Conservation (phyloP, 30 jellyfish, hydroid and myxozoan genomes). For the Pseudorhiza aurosa region DNA sequence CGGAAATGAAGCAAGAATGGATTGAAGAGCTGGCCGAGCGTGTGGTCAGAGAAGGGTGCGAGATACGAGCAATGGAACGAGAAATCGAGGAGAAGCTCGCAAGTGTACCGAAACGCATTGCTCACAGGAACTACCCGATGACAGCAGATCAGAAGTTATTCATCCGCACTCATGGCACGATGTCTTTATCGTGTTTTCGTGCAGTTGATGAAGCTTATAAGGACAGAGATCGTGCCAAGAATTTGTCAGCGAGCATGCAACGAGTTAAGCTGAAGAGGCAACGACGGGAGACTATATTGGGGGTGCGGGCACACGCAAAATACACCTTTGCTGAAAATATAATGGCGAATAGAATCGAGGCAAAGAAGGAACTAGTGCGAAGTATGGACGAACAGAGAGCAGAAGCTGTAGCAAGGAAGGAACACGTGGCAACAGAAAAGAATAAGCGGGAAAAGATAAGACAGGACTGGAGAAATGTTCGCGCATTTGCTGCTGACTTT, state of each 20-base stretch:
- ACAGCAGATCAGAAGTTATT: slow-evolving; percentile 70
- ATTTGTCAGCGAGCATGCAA: slow-evolving; percentile 1
- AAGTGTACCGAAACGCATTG: slow-evolving; percentile 16
- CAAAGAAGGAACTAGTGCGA: background rate
- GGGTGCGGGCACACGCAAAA: slow-evolving; percentile 9
- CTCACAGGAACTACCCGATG: slow-evolving; percentile 19
- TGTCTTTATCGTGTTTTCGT: slow-evolving; percentile 73
- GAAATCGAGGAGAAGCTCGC: slow-evolving; percentile 30
- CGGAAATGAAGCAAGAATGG: slow-evolving; percentile 30
- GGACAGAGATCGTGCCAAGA: slow-evolving; percentile 76
- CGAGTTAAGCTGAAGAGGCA: slow-evolving; percentile 45
- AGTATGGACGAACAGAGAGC: slow-evolving; percentile 8
- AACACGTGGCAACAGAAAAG: slow-evolving; percentile 1
- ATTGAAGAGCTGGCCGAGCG: slow-evolving; percentile 57
- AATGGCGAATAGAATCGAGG: background rate
- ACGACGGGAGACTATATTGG: slow-evolving; percentile 7
- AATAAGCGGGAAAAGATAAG: background rate
- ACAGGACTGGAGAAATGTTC: background rate
- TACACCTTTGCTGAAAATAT: background rate
- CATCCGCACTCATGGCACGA: slow-evolving; percentile 80
- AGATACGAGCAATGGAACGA: slow-evolving; percentile 64
- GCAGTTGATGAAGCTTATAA: slow-evolving; percentile 89
- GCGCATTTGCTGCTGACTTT: slow-evolving; percentile 50
- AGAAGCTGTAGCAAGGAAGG: slow-evolving; percentile 23
- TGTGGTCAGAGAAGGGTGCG: slow-evolving; percentile 73